phyloP scores from a whole-genome alignment of 2,113 vertebrate genomes.

The Brachionichthys hirsutus region DNA sequence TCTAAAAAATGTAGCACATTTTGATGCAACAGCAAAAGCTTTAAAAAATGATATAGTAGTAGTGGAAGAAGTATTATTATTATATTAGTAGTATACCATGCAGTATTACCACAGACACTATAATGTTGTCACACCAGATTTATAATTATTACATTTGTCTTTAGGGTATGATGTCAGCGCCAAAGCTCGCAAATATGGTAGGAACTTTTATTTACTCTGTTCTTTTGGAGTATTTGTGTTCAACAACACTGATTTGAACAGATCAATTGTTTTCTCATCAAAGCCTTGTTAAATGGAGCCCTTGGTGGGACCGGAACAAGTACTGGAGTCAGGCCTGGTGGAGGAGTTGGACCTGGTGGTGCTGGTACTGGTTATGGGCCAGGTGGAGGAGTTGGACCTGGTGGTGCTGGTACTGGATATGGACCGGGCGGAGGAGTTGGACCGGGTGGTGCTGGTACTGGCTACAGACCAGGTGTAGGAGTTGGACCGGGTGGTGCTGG shows the following conservation, averaged over 20 bases:
- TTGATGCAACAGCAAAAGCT: neutral
- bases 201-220: neutral
- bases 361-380: constrained; percentile 45
- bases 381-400: constrained; percentile 33
- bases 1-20: neutral
- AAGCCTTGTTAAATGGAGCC: constrained; percentile 34
- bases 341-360: no score
- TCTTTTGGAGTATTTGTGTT: neutral
- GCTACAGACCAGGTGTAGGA: constrained; percentile 39
- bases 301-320: constrained; percentile 19
- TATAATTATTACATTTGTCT: constrained; percentile 11
- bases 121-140: neutral
- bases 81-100: no score
- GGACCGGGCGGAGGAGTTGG: constrained; percentile 36
- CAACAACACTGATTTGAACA: neutral
- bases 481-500: constrained; percentile 40
- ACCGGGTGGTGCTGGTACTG: constrained; percentile 38
- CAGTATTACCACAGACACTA: no score
- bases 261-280: neutral
- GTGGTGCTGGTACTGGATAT: constrained; percentile 28
- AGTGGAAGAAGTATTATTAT: no score
- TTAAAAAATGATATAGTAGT: neutral
- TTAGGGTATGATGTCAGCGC: constrained; percentile 66
- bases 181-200: constrained; percentile 75
- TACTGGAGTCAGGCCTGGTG: constrained; percentile 22